Evolutionary conservation across 2,797 vertebrate species (phyloP), one percentile per base, ranked within the genome.

Genomic region (Carapus acus): DNA sequence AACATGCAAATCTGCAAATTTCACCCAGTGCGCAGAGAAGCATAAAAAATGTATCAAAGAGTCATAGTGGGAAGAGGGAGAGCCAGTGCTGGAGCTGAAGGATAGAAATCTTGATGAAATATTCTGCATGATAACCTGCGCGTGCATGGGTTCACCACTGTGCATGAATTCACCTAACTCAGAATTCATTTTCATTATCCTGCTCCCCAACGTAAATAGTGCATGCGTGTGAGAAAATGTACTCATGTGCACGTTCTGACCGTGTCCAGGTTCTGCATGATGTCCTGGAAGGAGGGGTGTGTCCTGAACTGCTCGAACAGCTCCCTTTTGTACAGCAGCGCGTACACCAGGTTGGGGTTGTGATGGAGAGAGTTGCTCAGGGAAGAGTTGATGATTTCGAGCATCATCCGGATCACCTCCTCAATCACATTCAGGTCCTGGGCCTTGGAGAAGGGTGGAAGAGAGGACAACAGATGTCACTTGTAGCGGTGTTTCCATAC

Each of bases 301-400:
- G 87, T 92, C 54, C 90, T 86, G 59, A 98, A 99, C 68, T 98
- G 94, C 79, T 99, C 94, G 3, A 99, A 99, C 31, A 99, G 94
- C 71, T 98, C 96, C 11, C 94, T 83, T 81, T 97, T 97, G 84
- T 99, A 98, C 6, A 99, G 92, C 76, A 98, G 83, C 0, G 92
- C 93, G 0, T 99, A 99, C 8, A 99, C 93, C 85, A 99, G 67
- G 86, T 99, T 99, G 0, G 95, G 95, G 79, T 99, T 99, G 87
- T 97, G 94, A 59, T 98, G 94, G 7, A 99, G 88, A 1, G 95
- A 99, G 62, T 91, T 95, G 52, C 88, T 88, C 75, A 98, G 79
- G 82, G 95, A 99, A 19, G 95, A 98, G 86, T 98, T 97, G 85
- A 98, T 97, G 71, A 99, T 97, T 85, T 99, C 96, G 67, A 99